A percentile compares a stretch with the other conserved stretches of the same genome.
phyloP scores from a whole-genome alignment of 2,113 vertebrate species.

The Heterocephalus glaber region DNA sequence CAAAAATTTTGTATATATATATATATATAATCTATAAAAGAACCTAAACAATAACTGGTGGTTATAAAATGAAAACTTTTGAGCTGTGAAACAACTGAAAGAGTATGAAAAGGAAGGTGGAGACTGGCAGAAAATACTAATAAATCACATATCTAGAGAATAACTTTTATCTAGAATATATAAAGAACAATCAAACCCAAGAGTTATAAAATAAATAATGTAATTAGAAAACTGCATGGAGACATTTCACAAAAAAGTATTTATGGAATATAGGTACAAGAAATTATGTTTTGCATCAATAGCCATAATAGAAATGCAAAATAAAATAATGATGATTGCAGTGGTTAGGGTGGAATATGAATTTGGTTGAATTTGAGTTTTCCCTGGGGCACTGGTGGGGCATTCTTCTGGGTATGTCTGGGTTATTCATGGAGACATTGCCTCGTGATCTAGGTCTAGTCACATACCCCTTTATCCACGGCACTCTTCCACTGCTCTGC shows the following conservation, averaged over 20 bases:
- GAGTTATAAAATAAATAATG: background rate
- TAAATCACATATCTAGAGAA: background rate
- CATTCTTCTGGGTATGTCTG: background rate
- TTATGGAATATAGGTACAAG: background rate
- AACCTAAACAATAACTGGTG: background rate
- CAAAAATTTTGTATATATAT: too few species aligned
- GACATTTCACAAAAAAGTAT: background rate
- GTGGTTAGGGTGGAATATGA: background rate
- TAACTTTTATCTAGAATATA: background rate
- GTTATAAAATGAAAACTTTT: background rate
- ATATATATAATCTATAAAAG: background rate
- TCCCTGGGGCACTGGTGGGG: background rate
- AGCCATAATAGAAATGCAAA: background rate
- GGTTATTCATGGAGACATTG: background rate
- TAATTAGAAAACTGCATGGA: background rate
- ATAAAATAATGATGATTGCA: background rate
- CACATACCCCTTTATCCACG: background rate
- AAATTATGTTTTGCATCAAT: background rate
- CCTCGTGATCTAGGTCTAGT: background rate
- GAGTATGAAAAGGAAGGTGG: background rate
- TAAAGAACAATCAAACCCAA: background rate
- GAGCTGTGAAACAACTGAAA: background rate
- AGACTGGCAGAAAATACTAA: background rate
- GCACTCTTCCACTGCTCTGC: background rate
- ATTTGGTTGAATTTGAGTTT: background rate